Conservation (phyloP, 2,888 invertebrate species). For the Conchocele bisecta region DNA sequence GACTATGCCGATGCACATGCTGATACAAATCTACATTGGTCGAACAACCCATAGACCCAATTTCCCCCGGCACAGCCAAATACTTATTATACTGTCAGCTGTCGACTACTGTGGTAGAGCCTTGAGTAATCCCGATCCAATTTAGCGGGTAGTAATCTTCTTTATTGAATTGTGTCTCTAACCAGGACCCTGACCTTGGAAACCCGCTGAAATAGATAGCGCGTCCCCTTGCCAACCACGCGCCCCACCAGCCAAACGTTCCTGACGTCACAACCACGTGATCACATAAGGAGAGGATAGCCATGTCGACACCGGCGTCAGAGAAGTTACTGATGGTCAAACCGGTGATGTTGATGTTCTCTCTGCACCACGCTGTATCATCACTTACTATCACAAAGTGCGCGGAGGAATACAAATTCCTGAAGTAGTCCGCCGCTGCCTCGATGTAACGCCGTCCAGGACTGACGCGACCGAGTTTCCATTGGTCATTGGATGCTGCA, state of each 20-base stretch:
- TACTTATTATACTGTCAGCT: neutral
- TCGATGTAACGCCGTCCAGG: slow-evolving; percentile 47
- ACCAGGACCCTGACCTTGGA: slow-evolving; percentile 45
- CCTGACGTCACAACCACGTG: slow-evolving; percentile 83
- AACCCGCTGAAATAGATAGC: slow-evolving; percentile 57
- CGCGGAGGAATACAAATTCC: slow-evolving; percentile 29
- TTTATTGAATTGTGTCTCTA: slow-evolving; percentile 32
- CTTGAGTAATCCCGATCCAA: slow-evolving; percentile 53
- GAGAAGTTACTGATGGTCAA: slow-evolving; percentile 29
- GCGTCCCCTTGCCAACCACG: slow-evolving; percentile 70
- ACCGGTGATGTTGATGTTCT: slow-evolving; percentile 28
- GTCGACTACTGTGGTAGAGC: neutral
- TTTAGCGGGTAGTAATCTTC: slow-evolving; percentile 56
- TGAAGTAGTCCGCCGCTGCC: slow-evolving; percentile 54
- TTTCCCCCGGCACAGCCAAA: too few species aligned
- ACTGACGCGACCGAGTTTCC: slow-evolving; percentile 54
- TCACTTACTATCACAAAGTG: slow-evolving; percentile 60
- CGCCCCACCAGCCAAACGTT: slow-evolving; percentile 77
- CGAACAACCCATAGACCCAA: too few species aligned
- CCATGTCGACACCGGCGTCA: slow-evolving; percentile 53
- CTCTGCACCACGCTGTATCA: slow-evolving; percentile 50
- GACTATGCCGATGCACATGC: too few species aligned
- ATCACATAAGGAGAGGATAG: slow-evolving; percentile 54
- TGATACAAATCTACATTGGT: too few species aligned
- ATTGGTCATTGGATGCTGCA: slow-evolving; percentile 34